phyloP scores from a whole-genome alignment of 2,888 invertebrate species.

The Cotesia congregata region DNA sequence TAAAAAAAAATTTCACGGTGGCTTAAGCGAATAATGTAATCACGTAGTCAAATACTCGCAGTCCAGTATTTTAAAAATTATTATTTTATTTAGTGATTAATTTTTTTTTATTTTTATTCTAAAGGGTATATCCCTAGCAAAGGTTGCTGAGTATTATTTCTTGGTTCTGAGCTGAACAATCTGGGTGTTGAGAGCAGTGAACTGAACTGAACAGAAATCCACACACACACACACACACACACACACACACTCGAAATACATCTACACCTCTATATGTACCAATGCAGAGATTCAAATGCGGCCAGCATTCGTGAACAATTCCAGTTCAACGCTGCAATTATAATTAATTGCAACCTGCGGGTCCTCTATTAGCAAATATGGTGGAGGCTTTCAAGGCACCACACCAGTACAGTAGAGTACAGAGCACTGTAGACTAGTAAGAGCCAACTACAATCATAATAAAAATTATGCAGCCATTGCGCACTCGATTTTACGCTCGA shows the following conservation, averaged over 20 bases:
- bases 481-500: background rate
- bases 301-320: constrained; percentile 48
- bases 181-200: constrained; percentile 33
- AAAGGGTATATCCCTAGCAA: background rate
- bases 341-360: constrained; percentile 54
- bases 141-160: constrained; percentile 31
- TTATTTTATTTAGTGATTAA: background rate
- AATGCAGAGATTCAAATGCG: constrained; percentile 11
- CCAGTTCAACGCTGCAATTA: constrained; percentile 52
- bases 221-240: background rate
- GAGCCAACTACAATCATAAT: constrained; percentile 26
- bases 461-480: constrained; percentile 14
- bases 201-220: constrained; percentile 36
- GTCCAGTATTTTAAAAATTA: background rate
- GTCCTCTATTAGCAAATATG: constrained; percentile 45
- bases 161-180: constrained; percentile 39
- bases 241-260: background rate
- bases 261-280: background rate
- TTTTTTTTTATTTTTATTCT: background rate
- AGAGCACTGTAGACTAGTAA: constrained; percentile 12
- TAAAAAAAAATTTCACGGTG: too few species aligned
- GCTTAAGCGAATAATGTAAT: too few species aligned
- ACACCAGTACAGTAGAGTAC: background rate
- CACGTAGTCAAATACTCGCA: too few species aligned
- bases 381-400: constrained; percentile 39